Evolutionary conservation across 2,888 invertebrate species (phyloP).

Genomic region (Scelioninae gen. 1): DNA sequence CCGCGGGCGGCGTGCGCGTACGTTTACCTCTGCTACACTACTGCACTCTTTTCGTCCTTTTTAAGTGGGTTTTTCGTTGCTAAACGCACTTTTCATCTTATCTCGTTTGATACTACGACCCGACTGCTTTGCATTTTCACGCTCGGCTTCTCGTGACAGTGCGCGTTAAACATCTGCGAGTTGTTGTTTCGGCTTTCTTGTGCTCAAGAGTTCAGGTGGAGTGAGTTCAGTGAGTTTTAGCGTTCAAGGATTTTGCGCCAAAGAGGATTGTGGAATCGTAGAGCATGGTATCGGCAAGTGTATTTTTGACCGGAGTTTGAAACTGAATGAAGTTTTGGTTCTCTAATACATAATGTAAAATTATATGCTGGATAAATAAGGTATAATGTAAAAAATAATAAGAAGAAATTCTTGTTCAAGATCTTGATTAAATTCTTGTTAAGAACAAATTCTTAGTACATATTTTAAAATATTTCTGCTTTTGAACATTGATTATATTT

Average conservation of each 20-base stretch:
- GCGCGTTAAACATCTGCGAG: constrained; percentile 12
- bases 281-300: no score
- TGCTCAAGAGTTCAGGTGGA: constrained; percentile 39
- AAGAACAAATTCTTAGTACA: no score
- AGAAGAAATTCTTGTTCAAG: no score
- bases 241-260: constrained; percentile 10
- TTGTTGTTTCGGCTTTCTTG: constrained; percentile 25
- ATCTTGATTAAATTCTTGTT: no score
- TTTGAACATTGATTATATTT: no score
- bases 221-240: constrained; percentile 52
- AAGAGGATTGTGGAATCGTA: no score
- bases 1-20: constrained; percentile 62
- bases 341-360: no score
- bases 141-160: constrained; percentile 51
- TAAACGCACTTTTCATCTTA: constrained; percentile 27
- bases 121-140: constrained; percentile 49
- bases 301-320: no score
- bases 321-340: no score
- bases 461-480: no score
- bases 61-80: not conserved
- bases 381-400: no score
- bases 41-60: not conserved
- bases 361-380: no score
- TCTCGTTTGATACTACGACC: constrained; percentile 16
- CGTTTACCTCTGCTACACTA: constrained; percentile 59